Percentiles rank a stretch among this genome's conserved stretches.
These are phyloP conservation scores for Phenganax stokvisi DNA, from an alignment of 92 coral and sea anemone species.

Conservation along the genomic window DNA sequence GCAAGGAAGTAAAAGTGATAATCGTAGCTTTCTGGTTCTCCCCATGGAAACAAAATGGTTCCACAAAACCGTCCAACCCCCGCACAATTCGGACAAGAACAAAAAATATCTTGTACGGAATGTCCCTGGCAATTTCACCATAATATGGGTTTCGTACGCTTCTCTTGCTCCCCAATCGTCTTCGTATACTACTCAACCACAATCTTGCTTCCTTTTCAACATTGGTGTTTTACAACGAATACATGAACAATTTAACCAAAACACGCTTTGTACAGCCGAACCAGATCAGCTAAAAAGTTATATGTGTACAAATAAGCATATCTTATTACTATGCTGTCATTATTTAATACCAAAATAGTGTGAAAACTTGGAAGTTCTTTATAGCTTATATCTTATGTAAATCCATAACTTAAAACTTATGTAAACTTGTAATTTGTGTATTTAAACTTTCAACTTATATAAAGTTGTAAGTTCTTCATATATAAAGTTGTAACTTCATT, in stretches of 20 bases:
- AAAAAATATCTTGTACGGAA: background rate
- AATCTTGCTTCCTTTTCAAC: background rate
- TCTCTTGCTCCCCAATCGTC: background rate
- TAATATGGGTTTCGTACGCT: background rate
- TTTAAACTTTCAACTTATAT: too few relatives aligned
- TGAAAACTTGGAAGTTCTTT: too few relatives aligned
- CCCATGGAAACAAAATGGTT: background rate
- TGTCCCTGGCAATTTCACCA: background rate
- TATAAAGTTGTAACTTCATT: background rate
- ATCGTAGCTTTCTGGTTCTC: background rate
- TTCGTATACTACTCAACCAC: background rate
- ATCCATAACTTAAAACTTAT: too few relatives aligned
- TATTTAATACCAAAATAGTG: too few relatives aligned
- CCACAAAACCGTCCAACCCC: background rate
- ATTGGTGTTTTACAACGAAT: background rate
- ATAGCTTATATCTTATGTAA: too few relatives aligned
- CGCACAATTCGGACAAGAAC: background rate
- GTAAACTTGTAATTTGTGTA: too few relatives aligned
- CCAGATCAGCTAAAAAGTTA: too few relatives aligned
- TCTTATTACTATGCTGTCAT: too few relatives aligned
- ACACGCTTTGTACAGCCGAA: too few relatives aligned
- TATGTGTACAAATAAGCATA: too few relatives aligned
- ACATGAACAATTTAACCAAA: too few relatives aligned
- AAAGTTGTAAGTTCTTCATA: too few relatives aligned
- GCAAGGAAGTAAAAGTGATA: background rate